Conservation (phyloP, 2,888 invertebrate genomes). For the Chrysodeixis includens region DNA sequence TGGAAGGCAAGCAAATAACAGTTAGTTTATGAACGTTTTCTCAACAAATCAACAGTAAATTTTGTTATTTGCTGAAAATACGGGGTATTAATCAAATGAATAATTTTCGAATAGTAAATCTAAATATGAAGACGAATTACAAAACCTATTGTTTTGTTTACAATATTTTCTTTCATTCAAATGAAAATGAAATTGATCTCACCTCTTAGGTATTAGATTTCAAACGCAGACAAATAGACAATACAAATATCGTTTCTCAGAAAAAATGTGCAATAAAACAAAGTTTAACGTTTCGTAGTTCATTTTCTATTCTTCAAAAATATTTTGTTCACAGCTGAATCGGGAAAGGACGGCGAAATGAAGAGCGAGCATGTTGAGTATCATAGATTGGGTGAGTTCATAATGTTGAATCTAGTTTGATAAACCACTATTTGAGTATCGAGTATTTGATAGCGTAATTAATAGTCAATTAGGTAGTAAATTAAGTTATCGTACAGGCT, state of each 20-base stretch:
- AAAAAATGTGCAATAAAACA: neutral
- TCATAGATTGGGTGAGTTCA: slow-evolving; percentile 76
- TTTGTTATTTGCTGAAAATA: too few relatives aligned
- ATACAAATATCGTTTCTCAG: too few relatives aligned
- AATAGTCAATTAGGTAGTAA: neutral
- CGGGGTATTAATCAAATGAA: too few relatives aligned
- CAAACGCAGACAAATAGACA: neutral
- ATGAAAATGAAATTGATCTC: neutral
- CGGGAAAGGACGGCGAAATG: slow-evolving; percentile 66
- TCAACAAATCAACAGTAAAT: too few relatives aligned
- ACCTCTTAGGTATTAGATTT: neutral
- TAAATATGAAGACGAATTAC: too few relatives aligned
- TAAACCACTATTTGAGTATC: neutral
- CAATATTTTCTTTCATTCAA: neutral
- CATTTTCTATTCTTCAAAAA: slow-evolving; percentile 5
- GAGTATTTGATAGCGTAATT: neutral
- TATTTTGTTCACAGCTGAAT: slow-evolving; percentile 67
- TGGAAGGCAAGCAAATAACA: neutral
- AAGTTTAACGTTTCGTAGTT: neutral
- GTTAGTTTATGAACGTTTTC: neutral
- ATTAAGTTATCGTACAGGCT: neutral
- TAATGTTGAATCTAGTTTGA: slow-evolving; percentile 7
- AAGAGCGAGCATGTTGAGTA: slow-evolving; percentile 79
- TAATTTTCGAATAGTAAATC: too few relatives aligned
- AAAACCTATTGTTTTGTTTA: too few relatives aligned